A percentile compares a stretch with the other conserved stretches of the same genome.
Evolutionary conservation across 2,888 invertebrate genomes (phyloP).

Genomic region (Drosophila aldrichi): DNA sequence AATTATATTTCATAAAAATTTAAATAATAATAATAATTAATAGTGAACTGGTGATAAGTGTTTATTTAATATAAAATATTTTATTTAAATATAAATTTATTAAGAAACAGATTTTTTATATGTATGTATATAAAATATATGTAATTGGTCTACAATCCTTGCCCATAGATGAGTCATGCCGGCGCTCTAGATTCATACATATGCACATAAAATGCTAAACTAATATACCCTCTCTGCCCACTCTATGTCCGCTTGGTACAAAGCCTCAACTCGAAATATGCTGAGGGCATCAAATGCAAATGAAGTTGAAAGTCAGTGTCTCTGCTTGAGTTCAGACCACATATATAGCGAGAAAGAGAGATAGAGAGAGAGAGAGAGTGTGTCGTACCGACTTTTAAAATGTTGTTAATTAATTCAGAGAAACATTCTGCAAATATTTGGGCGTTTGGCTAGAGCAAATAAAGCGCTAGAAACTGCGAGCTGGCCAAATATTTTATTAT

Average conservation of each 20-base stretch:
- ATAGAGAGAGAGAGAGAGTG: background rate
- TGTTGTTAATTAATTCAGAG: slow-evolving; percentile 79
- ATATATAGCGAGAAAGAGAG: background rate
- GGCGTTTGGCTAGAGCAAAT: slow-evolving; percentile 45
- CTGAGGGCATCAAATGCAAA: slow-evolving; percentile 62
- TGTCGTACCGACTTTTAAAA: slow-evolving; percentile 38
- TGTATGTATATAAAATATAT: no score
- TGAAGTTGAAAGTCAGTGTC: slow-evolving; percentile 33
- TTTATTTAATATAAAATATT: no score
- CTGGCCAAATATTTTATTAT: slow-evolving; percentile 35
- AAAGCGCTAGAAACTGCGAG: background rate
- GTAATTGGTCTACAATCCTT: no score
- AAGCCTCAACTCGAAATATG: slow-evolving; percentile 54
- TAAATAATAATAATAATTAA: background rate
- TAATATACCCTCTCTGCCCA: background rate
- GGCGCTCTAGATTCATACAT: background rate
- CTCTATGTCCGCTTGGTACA: background rate
- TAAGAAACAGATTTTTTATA: no score
- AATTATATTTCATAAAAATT: background rate
- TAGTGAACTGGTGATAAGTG: no score
- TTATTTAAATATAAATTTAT: no score
- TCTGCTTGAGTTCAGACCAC: background rate
- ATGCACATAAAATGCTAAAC: no score
- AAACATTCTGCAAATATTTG: slow-evolving; percentile 77
- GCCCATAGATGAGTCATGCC: background rate